Conservation (phyloP, 2,113 vertebrate species). For the Oenanthe oenanthe region DNA sequence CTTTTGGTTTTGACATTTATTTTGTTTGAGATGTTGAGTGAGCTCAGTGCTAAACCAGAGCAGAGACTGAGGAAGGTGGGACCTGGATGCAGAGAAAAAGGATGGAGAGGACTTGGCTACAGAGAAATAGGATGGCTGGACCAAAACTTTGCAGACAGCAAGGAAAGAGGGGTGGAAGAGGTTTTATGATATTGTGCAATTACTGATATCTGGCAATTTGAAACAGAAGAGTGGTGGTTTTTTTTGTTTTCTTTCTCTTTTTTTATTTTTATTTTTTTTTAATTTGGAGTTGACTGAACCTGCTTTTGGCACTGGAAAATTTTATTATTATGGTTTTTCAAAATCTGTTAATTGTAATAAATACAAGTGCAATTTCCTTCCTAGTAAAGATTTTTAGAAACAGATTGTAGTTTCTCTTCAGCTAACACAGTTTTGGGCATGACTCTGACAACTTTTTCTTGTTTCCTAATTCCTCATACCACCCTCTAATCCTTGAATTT, state of each 20-base stretch:
- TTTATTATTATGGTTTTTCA: neutral
- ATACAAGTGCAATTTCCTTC: neutral
- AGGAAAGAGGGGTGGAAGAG: neutral
- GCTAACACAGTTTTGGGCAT: neutral
- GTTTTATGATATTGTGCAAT: neutral
- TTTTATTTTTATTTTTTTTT: too few relatives aligned
- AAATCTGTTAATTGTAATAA: neutral
- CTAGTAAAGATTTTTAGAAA: neutral
- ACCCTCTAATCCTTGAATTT: neutral
- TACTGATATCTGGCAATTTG: neutral
- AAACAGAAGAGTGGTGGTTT: neutral
- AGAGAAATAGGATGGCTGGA: neutral
- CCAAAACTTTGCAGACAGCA: neutral
- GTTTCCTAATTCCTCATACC: neutral
- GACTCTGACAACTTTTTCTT: neutral
- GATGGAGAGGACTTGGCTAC: neutral
- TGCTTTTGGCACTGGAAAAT: neutral
- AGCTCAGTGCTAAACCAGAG: neutral
- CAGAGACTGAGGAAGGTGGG: neutral
- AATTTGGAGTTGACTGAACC: neutral
- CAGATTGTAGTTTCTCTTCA: neutral
- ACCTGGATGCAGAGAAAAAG: neutral
- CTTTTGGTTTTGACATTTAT: neutral
- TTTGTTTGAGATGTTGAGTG: neutral
- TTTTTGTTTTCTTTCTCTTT: rapidly evolving